These are phyloP conservation scores for Rhineura floridana DNA, from an alignment of 2,113 vertebrate genomes.

Conservation along the genomic window DNA sequence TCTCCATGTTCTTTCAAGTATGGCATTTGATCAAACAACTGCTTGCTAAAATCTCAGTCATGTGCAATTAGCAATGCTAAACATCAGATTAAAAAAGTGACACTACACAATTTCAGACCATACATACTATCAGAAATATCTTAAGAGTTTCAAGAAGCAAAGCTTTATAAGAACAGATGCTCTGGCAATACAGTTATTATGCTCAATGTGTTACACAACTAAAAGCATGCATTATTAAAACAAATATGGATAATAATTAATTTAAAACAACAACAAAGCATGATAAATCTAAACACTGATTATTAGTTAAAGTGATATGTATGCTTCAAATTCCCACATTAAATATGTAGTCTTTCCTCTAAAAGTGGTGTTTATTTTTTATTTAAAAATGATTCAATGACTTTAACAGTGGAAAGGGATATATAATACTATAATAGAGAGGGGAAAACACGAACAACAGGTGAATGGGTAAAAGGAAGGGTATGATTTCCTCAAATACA, in stretches of 20 bases:
- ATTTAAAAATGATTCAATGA: slow-evolving; percentile 1
- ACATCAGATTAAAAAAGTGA: slow-evolving; percentile 3
- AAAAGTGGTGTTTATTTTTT: not conserved
- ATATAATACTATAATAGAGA: not conserved
- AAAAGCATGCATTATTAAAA: not conserved
- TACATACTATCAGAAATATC: rapidly evolving
- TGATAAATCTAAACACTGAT: not conserved
- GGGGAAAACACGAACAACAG: not conserved
- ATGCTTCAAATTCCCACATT: not conserved
- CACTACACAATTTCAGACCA: slow-evolving; percentile 35
- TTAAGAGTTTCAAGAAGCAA: not conserved
- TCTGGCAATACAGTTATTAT: not conserved
- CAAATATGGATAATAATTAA: not conserved
- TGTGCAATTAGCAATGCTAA: not conserved
- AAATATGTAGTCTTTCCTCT: not conserved
- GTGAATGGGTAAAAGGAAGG: slow-evolving; percentile 35
- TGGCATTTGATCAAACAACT: slow-evolving; percentile 49
- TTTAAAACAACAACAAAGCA: not conserved
- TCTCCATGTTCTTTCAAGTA: slow-evolving; percentile 28
- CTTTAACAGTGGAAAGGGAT: not conserved
- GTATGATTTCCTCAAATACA: slow-evolving; percentile 30
- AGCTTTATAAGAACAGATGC: not conserved
- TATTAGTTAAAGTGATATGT: rapidly evolving
- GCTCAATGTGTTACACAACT: not conserved
- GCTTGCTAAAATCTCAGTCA: slow-evolving; percentile 52